These are phyloP conservation scores for Heliconius ethilla DNA, from an alignment of 2,888 invertebrate genomes.

Conservation along the genomic window DNA sequence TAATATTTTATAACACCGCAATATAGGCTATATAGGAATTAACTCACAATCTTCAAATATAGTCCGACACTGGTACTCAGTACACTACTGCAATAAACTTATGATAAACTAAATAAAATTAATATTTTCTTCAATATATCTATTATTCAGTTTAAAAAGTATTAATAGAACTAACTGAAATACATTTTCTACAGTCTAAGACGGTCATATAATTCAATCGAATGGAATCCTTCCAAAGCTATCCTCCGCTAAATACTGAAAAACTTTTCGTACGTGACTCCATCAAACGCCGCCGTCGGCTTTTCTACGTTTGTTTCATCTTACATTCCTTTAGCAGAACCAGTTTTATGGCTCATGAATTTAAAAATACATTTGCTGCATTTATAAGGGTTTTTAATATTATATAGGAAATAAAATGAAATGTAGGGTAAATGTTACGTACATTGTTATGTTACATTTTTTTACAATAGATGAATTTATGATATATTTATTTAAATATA, in stretches of 20 bases:
- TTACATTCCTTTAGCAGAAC: slow-evolving; percentile 60
- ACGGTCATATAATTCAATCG: slow-evolving; percentile 55
- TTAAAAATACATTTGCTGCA: slow-evolving; percentile 49
- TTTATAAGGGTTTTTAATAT: slow-evolving; percentile 24
- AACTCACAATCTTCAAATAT: too few relatives aligned
- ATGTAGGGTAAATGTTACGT: background rate
- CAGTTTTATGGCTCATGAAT: slow-evolving; percentile 67
- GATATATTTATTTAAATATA: too few relatives aligned
- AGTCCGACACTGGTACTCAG: too few relatives aligned
- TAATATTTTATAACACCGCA: too few relatives aligned
- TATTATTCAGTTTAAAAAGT: background rate
- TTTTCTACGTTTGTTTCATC: slow-evolving; percentile 58
- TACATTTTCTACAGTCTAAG: slow-evolving; percentile 6
- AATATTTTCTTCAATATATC: background rate
- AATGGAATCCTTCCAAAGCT: slow-evolving; percentile 59
- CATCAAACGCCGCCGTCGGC: slow-evolving; percentile 56
- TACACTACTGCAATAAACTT: too few relatives aligned
- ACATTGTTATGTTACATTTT: background rate
- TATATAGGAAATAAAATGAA: slow-evolving; percentile 3
- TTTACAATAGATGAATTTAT: background rate
- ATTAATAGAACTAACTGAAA: background rate
- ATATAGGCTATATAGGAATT: too few relatives aligned
- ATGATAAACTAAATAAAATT: too few relatives aligned
- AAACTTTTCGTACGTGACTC: slow-evolving; percentile 76
- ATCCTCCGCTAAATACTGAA: slow-evolving; percentile 70